Evolutionary conservation across 2,888 invertebrate species (phyloP), one percentile per base, ranked within the genome.

Genomic region (Aleiodes leptofemur): DNA sequence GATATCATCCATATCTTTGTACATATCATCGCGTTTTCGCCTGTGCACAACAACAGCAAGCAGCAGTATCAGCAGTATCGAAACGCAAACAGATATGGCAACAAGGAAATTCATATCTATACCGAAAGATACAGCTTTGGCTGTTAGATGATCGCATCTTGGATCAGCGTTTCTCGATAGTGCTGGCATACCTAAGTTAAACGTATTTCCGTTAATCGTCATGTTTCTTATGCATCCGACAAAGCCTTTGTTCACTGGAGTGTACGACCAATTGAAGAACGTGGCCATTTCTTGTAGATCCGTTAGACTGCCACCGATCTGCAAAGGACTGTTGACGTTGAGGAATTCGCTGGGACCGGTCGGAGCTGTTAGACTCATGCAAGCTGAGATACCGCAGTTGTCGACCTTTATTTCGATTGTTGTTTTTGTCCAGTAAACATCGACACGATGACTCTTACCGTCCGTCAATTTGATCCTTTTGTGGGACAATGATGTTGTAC

Each of bases 1-100:
- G 48, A 98, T 97, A 86, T 99, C 98, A 85, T 99, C 98, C 81
- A 97, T 94, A 83, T 98, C 97, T 86, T 97, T 97, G 56, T 95
- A 95, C 91, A 96, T 94, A 74, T 96, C 96, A 84, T 96, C 96
- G 75, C 96, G 95, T 81, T 96, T 93, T 57, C 95, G 92, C 82
- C 96, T 94, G 83, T 97, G 96, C n/a, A 98, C 96, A 0, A 97
- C 96, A 31, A 96, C 96, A 3, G 98, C 95, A 80, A 97, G 90
- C n/a, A 98, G 91, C 16, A 98, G 92, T 76, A 97, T 93, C 83
- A 96, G 91, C 82, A 97, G 91, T 78, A 97, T 94, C 3, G 95
- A 94, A 78, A 97, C 92, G 89, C 97, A 98, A 38, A 97, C 95
- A 53, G 98, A 91, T 79, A 99, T 96, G 71, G 97, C 96, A 51